Evolutionary conservation across 2,113 vertebrate genomes (phyloP), one percentile per base, ranked within the genome.

Genomic region (Echinops telfairi): DNA sequence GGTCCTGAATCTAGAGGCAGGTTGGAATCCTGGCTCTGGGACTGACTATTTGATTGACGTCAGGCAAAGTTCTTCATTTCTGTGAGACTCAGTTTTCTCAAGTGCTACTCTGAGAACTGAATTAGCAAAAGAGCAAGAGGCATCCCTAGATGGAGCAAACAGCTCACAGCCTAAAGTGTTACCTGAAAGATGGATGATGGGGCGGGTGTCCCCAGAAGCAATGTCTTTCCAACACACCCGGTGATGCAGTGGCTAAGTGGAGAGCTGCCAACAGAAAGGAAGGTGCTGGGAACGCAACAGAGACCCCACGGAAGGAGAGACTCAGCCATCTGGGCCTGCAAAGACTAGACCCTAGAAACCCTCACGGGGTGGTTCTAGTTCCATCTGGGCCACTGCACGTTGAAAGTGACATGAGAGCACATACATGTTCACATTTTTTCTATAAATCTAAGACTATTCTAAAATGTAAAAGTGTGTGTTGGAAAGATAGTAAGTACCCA

Each of bases 1-100:
- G 71, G 57, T 81, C 66, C 31, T 2, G 27, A 75, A 40, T 36
- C 71, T 58, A n/a, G 27, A 85, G 64, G 43, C 57, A 40, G 82
- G 47, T 68, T 66, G 71, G 64, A 66, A 66, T 88, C 53, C 71
- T 88, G 58, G 33, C 84, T 96, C 76, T 88, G 76, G 93, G 70
- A 33, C 76, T 40, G 71, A 82, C 88, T 90, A 88, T 27, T 60
- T 92, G 3, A 64, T 27, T 92, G 62, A 86, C 76, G 60, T 86
- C 31, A 77, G 75, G 62, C 79, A 84, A 80, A 93, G 86, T 60
- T 89, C 94, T 93, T 71, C 40, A 83, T 96, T 92, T 93, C 78
- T 58, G 27, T 95, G 93, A 86, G 64, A 95, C n/a, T 79, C 62
- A 11, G 29, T 83, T 60, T 62, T 90, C 43, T 93, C 25, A n/a